A percentile compares a stretch with the other conserved stretches of the same genome.
Evolutionary conservation across 92 coral and sea anemone genomes (phyloP).

Genomic region (Epizoanthus fatuus): DNA sequence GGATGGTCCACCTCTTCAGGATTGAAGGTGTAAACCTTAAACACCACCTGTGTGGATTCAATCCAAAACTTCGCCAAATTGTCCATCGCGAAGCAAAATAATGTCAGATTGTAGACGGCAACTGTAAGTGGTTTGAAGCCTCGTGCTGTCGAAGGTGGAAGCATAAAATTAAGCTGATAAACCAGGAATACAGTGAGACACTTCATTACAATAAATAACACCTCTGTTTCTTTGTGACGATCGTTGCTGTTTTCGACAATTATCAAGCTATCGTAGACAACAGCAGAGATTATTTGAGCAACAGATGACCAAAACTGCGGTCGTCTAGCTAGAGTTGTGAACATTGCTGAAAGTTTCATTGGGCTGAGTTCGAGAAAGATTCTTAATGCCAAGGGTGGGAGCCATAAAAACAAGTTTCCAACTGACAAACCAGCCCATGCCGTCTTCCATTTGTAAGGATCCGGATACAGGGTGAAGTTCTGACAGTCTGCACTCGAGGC

Average conservation of each 20-base stretch:
- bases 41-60: slow-evolving; percentile 33
- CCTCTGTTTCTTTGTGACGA: background rate
- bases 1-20: background rate
- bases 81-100: slow-evolving; percentile 33
- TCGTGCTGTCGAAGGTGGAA: slow-evolving; percentile 15
- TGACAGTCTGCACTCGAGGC: slow-evolving; percentile 32
- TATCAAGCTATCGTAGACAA: slow-evolving; percentile 27
- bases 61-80: slow-evolving; percentile 30
- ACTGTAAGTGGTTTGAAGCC: background rate
- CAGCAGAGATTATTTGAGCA: slow-evolving; percentile 14
- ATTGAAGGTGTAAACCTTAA: slow-evolving; percentile 28
- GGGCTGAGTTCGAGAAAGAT: background rate
- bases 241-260: slow-evolving; percentile 23
- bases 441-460: slow-evolving; percentile 21
- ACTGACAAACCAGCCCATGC: slow-evolving; percentile 16
- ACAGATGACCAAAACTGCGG: slow-evolving; percentile 47
- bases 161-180: slow-evolving; percentile 27
- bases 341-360: background rate
- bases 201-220: slow-evolving; percentile 25
- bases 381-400: background rate
- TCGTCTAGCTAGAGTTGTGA: background rate
- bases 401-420: background rate
- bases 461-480: slow-evolving; percentile 16
- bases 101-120: slow-evolving; percentile 18
- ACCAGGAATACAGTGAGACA: slow-evolving; percentile 22